phyloP scores from a whole-genome alignment of 1,140 invertebrate genomes.

The Globodera rostochiensis region DNA sequence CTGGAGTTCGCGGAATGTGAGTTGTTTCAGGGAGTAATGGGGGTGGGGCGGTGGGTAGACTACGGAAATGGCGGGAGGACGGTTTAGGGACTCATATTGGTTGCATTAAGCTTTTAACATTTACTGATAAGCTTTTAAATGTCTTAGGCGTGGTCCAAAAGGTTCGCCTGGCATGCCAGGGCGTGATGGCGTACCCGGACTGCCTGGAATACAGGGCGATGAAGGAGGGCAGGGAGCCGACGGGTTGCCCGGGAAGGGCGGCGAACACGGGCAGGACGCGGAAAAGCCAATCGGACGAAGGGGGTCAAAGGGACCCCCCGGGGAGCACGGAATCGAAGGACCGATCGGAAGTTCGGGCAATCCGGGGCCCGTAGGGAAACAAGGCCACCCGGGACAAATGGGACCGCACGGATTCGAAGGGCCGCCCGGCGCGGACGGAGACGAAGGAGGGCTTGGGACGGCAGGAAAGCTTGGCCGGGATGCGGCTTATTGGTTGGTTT shows the following conservation, averaged over 20 bases:
- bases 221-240: slow-evolving; percentile 33
- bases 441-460: slow-evolving; percentile 13
- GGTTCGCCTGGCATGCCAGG: slow-evolving; percentile 16
- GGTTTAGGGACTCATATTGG: no score
- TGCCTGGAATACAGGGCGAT: slow-evolving; percentile 23
- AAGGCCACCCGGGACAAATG: slow-evolving; percentile 35
- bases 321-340: slow-evolving; percentile 26
- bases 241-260: slow-evolving; percentile 40
- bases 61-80: no score
- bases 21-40: neutral
- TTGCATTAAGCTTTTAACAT: no score
- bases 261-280: slow-evolving; percentile 44
- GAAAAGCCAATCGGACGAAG: slow-evolving; percentile 55
- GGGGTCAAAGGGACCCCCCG: slow-evolving; percentile 43
- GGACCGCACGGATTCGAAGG: slow-evolving; percentile 37
- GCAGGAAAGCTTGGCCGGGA: slow-evolving; percentile 12
- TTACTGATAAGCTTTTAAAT: neutral
- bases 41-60: no score
- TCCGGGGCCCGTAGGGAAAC: slow-evolving; percentile 37
- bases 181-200: slow-evolving; percentile 19
- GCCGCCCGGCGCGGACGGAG: slow-evolving; percentile 16
- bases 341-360: slow-evolving; percentile 31
- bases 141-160: slow-evolving; percentile 16
- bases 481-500: neutral
- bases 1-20: slow-evolving; percentile 19